Evolutionary conservation across 2,888 invertebrate genomes (phyloP).

Genomic region (Julus scanicus): DNA sequence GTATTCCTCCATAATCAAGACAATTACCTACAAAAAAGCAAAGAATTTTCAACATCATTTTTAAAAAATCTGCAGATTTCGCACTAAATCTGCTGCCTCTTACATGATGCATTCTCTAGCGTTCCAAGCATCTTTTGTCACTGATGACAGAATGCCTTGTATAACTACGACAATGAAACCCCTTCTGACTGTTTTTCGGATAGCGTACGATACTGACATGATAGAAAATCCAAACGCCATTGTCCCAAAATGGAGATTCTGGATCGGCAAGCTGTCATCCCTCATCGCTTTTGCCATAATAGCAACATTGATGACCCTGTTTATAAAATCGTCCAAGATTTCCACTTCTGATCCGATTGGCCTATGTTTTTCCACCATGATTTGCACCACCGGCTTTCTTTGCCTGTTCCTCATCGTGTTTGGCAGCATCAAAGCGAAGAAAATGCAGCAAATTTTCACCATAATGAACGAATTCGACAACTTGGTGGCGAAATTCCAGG

Average conservation of each 20-base stretch:
- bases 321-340: neutral
- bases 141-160: neutral
- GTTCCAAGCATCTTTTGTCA: neutral
- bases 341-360: neutral
- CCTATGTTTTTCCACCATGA: neutral
- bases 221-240: neutral
- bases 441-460: neutral
- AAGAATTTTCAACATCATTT: too few relatives aligned
- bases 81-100: too few relatives aligned
- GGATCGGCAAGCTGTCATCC: neutral
- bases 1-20: too few relatives aligned
- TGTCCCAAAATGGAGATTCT: constrained; percentile 10
- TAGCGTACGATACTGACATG: neutral
- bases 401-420: neutral
- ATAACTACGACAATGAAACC: neutral
- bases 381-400: neutral
- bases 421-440: neutral
- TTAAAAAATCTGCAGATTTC: too few relatives aligned
- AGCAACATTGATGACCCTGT: neutral
- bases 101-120: neutral
- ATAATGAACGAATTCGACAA: neutral
- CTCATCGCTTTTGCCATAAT: neutral
- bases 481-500: neutral
- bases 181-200: neutral
- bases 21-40: too few relatives aligned